Base-by-base conservation (phyloP, 1,140 invertebrate genomes). In the Zaprionus vittiger region DNA sequence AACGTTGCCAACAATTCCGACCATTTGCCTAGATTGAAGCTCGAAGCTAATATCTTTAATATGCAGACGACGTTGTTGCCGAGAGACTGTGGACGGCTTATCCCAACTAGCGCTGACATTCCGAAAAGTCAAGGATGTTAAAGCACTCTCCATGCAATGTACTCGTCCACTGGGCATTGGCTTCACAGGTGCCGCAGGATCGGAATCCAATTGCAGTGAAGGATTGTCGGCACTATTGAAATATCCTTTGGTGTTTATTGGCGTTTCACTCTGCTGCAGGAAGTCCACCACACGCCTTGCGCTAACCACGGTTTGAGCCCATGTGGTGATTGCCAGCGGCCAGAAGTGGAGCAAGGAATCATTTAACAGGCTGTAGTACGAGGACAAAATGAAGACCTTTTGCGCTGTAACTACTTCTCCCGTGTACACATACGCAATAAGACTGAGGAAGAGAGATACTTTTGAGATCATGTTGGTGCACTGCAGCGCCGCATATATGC, bases 1-100 rank as follows among this genome's bases (percentile, higher is more conserved):
- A 20, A 98, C 96, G 61, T 95, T 94, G 17, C 97, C 97, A 56
- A 97, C 94, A 1, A 97, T 93, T 1, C 95, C 95, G 5, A 96
- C 85, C 11, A 96, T 91, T 79, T 95, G 93, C 2, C n/a, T 94
- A 93, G 24, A 93, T 62, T 92, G 92, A 0, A 95, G 92, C 12
- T 69, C 52, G 63, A 91, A 87, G 2, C 86, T 90, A 2, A 96
- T 83, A 2, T 83, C 93, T 0, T 95, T 73, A 15, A 95, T 92
- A 14, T 92, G 93, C 0, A 95, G n/a, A 34, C 76, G 71, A 2
- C 73, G 63, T 6, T 69, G 74, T 7, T 82, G 65, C 26, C 64
- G 67, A 1, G 49, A 47, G 38, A 2, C 52, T 80, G n/a, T 52
- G 17, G 47, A 52, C 4, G 73, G 52, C 52, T 78, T 87, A 14